Conservation (phyloP, 2,797 vertebrate species). For the Chaenodraco wilsoni region DNA sequence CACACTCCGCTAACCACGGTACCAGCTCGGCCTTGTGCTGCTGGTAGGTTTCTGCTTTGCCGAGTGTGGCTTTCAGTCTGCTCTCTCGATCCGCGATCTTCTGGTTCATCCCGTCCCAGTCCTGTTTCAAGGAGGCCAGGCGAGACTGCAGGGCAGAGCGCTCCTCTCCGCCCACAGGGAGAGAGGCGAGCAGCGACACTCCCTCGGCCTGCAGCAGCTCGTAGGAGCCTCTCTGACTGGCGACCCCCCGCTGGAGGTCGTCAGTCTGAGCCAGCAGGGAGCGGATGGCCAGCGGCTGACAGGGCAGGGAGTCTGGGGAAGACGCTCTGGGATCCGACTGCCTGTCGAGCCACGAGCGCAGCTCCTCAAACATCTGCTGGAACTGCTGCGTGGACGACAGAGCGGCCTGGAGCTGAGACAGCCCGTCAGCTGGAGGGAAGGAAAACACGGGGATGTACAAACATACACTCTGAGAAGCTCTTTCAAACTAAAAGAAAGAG, state of each 20-base stretch:
- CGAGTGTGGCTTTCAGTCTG: constrained; percentile 87
- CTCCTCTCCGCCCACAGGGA: constrained; percentile 90
- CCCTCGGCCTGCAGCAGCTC: constrained; percentile 95
- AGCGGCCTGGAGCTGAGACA: constrained; percentile 94
- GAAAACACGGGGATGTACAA: constrained; percentile 4
- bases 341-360: constrained; percentile 92
- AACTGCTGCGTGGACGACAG: constrained; percentile 98
- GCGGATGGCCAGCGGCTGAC: constrained; percentile 86
- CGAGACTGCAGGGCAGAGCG: constrained; percentile 88
- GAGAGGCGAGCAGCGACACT: constrained; percentile 88
- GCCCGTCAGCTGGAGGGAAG: constrained; percentile 87
- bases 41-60: constrained; percentile 90
- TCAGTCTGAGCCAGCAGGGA: constrained; percentile 89
- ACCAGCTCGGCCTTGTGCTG: constrained; percentile 87
- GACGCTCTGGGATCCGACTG: constrained; percentile 81
- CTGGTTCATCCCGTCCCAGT: constrained; percentile 92
- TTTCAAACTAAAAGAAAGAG: constrained; percentile 22
- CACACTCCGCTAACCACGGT: constrained; percentile 91
- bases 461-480: constrained; percentile 18
- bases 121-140: constrained; percentile 85
- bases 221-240: constrained; percentile 94
- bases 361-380: constrained; percentile 98
- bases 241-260: constrained; percentile 91
- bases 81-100: constrained; percentile 84
- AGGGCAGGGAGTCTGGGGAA: constrained; percentile 85